Evolutionary conservation across 2,113 vertebrate genomes (phyloP).

Genomic region (Chlamydotis undulata): DNA sequence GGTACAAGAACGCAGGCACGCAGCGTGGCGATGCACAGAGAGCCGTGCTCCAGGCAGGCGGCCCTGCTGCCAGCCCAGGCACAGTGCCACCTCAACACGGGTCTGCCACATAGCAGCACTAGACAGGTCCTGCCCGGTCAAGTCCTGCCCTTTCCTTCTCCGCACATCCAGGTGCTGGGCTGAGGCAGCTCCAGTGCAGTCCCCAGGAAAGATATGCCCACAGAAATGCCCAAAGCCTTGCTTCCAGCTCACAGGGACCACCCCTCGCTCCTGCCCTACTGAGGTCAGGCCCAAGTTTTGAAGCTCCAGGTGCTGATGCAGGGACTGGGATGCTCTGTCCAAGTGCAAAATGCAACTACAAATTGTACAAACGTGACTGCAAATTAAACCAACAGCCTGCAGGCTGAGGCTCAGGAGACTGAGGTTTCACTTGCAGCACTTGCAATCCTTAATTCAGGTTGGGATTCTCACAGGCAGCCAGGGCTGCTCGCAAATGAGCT

Average conservation of each 20-base stretch:
- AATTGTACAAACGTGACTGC: neutral
- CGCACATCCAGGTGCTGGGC: neutral
- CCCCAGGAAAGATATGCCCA: neutral
- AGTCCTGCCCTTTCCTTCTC: neutral
- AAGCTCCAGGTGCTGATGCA: neutral
- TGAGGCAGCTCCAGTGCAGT: neutral
- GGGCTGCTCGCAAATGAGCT: neutral
- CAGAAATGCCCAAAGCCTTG: neutral
- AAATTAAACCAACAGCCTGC: neutral
- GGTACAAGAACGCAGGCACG: rapidly evolving
- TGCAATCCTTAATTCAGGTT: neutral
- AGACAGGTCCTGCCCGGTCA: neutral
- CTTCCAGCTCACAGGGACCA: neutral
- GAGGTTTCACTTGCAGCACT: neutral
- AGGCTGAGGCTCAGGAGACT: neutral
- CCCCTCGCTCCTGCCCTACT: neutral
- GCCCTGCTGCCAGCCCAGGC: neutral
- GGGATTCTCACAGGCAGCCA: neutral
- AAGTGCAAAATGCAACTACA: neutral
- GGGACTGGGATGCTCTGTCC: neutral
- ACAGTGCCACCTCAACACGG: neutral
- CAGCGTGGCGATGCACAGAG: neutral
- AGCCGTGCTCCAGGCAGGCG: neutral
- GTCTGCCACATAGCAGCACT: neutral
- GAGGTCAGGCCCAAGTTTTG: neutral